Base-by-base conservation (phyloP, 2,113 vertebrate genomes). In the Vulpes ferrilata region DNA sequence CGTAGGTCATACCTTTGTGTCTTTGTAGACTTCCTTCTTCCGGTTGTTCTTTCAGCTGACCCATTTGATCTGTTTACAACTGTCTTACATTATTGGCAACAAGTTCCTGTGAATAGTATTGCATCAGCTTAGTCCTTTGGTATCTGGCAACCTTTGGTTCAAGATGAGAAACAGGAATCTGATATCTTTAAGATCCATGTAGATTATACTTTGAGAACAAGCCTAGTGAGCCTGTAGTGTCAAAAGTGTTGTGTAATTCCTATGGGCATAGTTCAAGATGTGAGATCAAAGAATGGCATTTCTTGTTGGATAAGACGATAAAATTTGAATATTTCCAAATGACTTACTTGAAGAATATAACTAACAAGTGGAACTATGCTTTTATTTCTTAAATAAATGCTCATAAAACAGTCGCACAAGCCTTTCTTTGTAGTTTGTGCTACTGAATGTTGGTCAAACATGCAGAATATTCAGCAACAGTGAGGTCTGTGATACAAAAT, bases 301-400 rank as follows among this genome's bases (percentile, higher is more conserved):
- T 19, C 1, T 7, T 65, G 27, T 22, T 30, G 55, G 55, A 91
- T 20, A 20, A 95, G 97, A 89, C 22, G 27, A 43, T 91, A 85
- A 30, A 84, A 90, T 59, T 6, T 16, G 43, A 97, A 73, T 73
- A 88, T 57, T 95, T 98, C 12, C 53, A 55, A 82, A 57, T 62
- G n/a, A 85, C 83, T 96, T 64, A 53, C 11, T 91, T 78, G 62
- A 94, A 65, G 93, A 27, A 0, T 80, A 48, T 57, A 85, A 78
- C 97, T 93, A 88, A 85, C 81, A 97, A 94, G 90, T 15, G 64
- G 30, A 0, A 73, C 27, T 51, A 11, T 51, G 62, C n/a, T 97
- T 92, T 93, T 22, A 78, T 97, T 97, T 96, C 25, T 94, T 89
- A 90, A 98, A 80, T 79, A 96, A 94, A 89, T 53, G 17, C 59